Percentiles rank a stretch among this genome's conserved stretches.
phyloP scores from a whole-genome alignment of 2,888 invertebrate genomes.

The Campoletis raptor region DNA sequence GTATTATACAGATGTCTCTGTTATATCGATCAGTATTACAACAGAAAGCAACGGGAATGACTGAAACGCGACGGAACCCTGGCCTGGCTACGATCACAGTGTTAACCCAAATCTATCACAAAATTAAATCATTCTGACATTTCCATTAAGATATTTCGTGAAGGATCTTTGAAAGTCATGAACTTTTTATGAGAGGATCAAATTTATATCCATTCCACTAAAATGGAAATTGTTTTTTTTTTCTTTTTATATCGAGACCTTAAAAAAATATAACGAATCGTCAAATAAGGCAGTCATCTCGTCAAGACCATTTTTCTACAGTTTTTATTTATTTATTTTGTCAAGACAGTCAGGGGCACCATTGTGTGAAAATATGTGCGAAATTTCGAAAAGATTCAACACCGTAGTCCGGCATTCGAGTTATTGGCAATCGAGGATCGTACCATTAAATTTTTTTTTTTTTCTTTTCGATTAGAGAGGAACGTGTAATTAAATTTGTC shows the following conservation, averaged over 20 bases:
- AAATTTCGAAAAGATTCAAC: too few species aligned
- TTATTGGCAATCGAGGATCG: too few species aligned
- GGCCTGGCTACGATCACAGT: not conserved
- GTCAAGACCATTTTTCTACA: too few species aligned
- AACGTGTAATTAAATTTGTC: too few species aligned
- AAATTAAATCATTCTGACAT: not conserved
- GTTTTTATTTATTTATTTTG: too few species aligned
- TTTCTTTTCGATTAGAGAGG: too few species aligned
- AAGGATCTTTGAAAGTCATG: not conserved
- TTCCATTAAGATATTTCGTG: not conserved
- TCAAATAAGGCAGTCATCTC: not conserved
- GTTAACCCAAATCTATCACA: not conserved
- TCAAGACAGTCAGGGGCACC: too few species aligned
- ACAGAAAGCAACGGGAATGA: not conserved
- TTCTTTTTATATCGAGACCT: not conserved
- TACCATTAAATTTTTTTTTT: too few species aligned
- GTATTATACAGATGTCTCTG: slow-evolving; percentile 2
- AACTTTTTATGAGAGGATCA: not conserved
- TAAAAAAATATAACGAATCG: not conserved
- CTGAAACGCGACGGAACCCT: not conserved
- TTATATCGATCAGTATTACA: not conserved
- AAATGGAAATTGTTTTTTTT: not conserved
- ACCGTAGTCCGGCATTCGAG: too few species aligned
- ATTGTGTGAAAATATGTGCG: too few species aligned
- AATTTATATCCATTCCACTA: not conserved